phyloP scores from a whole-genome alignment of 2,888 invertebrate species.

The Drosophila rubida region DNA sequence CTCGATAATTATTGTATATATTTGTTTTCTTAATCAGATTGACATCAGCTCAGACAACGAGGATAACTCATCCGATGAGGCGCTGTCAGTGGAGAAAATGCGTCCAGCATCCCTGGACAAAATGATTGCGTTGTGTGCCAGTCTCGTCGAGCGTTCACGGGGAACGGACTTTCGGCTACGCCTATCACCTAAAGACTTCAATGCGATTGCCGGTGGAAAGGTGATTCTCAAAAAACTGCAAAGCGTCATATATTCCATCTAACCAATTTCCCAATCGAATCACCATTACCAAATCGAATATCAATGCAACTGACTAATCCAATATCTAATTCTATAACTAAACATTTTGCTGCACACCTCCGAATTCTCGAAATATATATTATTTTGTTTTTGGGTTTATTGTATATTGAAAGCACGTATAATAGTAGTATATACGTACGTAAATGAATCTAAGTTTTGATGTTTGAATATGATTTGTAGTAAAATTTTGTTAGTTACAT shows the following conservation, averaged over 20 bases:
- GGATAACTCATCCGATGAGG: constrained; percentile 86
- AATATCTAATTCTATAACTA: constrained; percentile 23
- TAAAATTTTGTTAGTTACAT: too few relatives aligned
- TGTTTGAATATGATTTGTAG: constrained; percentile 9
- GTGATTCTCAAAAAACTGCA: constrained; percentile 84
- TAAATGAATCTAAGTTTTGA: not conserved
- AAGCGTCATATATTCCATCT: constrained; percentile 42
- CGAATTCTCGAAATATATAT: constrained; percentile 2
- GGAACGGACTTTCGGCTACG: constrained; percentile 91
- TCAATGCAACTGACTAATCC: constrained; percentile 30
- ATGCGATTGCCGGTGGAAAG: constrained; percentile 94
- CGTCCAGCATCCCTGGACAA: constrained; percentile 96
- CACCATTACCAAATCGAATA: constrained; percentile 31
- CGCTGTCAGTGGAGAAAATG: constrained; percentile 88
- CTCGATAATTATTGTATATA: not conserved
- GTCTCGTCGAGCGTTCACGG: constrained; percentile 94
- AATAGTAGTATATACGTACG: not conserved
- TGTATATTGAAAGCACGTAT: not conserved
- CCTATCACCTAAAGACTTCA: constrained; percentile 91
- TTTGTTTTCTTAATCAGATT: constrained; percentile 68
- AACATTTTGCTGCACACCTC: constrained; percentile 13
- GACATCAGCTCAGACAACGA: constrained; percentile 85
- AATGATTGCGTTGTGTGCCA: constrained; percentile 96
- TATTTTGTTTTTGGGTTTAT: constrained; percentile 1
- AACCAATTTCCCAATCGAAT: constrained; percentile 25